Percentiles rank a stretch among this genome's conserved stretches.
These are phyloP conservation scores for Philaenus spumarius DNA, from an alignment of 1,140 invertebrate genomes.

Conservation along the genomic window DNA sequence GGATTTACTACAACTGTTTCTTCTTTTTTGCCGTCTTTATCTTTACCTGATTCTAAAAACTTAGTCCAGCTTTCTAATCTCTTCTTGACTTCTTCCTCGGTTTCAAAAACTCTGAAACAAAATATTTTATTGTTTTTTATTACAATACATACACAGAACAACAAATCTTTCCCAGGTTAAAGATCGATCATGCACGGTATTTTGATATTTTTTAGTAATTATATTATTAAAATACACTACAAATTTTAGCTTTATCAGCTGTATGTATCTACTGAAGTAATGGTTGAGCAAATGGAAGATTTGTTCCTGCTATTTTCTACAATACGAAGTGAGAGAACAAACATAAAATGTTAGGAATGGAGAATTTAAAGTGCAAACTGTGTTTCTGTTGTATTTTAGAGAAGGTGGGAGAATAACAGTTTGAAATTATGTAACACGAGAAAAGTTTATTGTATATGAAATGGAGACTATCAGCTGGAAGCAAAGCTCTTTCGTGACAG, in stretches of 20 bases:
- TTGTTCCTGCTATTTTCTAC: too few species aligned
- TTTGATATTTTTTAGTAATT: neutral
- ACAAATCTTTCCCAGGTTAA: neutral
- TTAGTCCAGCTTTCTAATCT: constrained; percentile 83
- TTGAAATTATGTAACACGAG: too few species aligned
- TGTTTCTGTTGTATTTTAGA: too few species aligned
- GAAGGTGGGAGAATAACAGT: too few species aligned
- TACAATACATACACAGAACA: neutral
- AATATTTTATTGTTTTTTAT: constrained; percentile 8
- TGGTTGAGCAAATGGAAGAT: neutral
- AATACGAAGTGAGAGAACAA: too few species aligned
- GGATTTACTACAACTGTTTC: constrained; percentile 4
- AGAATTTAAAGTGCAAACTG: too few species aligned
- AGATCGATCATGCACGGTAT: neutral
- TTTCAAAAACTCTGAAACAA: constrained; percentile 68
- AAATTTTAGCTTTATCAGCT: neutral
- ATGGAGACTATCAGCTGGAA: too few species aligned
- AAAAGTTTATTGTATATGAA: too few species aligned
- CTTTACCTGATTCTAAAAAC: constrained; percentile 56
- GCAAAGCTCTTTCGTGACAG: too few species aligned
- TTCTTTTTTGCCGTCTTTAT: constrained; percentile 18
- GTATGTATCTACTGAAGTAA: neutral
- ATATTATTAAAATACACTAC: neutral
- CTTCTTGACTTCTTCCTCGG: constrained; percentile 76
- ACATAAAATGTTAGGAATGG: too few species aligned